These are phyloP conservation scores for Meiosimyza platycephala DNA, from an alignment of 2,888 invertebrate genomes.

Conservation along the genomic window DNA sequence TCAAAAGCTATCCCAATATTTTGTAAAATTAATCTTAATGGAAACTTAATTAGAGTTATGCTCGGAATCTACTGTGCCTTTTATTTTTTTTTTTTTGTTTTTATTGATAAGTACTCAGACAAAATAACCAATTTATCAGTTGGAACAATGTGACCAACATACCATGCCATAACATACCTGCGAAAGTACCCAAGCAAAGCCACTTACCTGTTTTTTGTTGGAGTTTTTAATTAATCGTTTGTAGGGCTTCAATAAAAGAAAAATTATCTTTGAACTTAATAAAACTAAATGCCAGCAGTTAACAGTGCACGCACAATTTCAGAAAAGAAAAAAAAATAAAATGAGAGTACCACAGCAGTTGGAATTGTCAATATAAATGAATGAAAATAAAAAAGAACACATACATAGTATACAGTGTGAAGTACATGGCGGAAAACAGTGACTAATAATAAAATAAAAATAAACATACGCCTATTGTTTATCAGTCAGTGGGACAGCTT, in stretches of 20 bases:
- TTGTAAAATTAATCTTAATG: no score
- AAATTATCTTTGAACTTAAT: no score
- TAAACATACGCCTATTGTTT: background rate
- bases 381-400: background rate
- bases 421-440: background rate
- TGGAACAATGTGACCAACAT: no score
- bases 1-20: no score
- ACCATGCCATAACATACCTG: no score
- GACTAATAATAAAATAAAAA: conserved; percentile 10
- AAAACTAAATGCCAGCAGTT: background rate
- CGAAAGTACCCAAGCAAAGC: no score
- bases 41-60: no score
- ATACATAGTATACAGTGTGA: background rate
- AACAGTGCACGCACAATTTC: background rate
- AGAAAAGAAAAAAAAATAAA: background rate
- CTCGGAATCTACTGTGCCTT: no score
- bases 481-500: conserved; percentile 6
- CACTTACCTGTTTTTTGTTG: no score
- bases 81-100: no score
- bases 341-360: background rate
- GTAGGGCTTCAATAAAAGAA: background rate
- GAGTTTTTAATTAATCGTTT: background rate
- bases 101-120: no score
- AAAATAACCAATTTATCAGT: no score
- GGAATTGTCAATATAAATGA: background rate